Evolutionary conservation across 2,888 invertebrate genomes (phyloP).

Genomic region (Brachypalpus laphriformis): DNA sequence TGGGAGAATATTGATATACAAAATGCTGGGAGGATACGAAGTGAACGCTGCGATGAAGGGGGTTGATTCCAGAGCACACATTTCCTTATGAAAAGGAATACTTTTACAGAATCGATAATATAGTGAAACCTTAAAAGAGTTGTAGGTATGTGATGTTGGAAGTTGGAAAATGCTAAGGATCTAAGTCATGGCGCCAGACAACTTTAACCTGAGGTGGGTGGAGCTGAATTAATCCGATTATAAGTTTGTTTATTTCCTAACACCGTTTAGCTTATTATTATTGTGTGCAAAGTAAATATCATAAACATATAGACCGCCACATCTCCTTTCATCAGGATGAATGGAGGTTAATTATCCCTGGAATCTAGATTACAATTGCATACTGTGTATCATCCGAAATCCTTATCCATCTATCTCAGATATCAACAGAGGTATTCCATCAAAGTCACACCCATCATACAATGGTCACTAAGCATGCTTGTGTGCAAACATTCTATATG

Average conservation of each 20-base stretch:
- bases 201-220: background rate
- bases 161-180: background rate
- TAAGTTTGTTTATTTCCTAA: background rate
- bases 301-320: slow-evolving; percentile 6
- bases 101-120: slow-evolving; percentile 1
- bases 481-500: background rate
- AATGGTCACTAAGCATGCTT: slow-evolving; percentile 28
- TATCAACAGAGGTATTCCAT: slow-evolving; percentile 42
- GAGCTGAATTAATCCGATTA: too few species aligned
- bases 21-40: background rate
- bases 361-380: background rate
- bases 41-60: background rate
- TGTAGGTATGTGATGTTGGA: background rate
- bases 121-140: background rate
- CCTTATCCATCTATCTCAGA: background rate
- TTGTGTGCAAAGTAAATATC: slow-evolving; percentile 5
- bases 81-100: background rate
- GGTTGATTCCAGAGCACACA: background rate
- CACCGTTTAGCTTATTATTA: background rate
- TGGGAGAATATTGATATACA: too few species aligned
- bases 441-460: slow-evolving; percentile 54
- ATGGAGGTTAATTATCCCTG: slow-evolving; percentile 28
- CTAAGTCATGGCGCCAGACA: background rate
- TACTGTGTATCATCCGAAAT: slow-evolving; percentile 1
- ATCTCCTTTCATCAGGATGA: background rate